Evolutionary conservation across 2,888 invertebrate genomes (phyloP), one percentile per base, ranked within the genome.

Genomic region (Tineola bisselliella): DNA sequence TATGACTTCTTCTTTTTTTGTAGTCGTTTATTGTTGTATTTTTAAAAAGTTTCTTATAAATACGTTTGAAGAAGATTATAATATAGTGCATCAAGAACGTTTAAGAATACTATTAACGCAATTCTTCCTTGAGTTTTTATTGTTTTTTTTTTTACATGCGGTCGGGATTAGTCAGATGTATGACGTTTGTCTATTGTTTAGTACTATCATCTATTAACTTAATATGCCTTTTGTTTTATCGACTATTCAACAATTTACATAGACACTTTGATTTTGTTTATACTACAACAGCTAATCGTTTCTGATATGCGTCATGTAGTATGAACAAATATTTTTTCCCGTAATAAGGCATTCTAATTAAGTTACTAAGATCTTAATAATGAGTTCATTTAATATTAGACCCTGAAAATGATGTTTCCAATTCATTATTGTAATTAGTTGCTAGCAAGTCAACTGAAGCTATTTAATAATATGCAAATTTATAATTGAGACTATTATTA

Each of bases 221-320:
- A 13, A 58, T 33, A 33, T 17, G 33, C 58, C 58, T 11, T 15
- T 48, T 48, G 48, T 33, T 31, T 17, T 58, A 17, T 58, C 58
- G 33, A 58, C 31, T 19, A 58, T 17, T 31, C 13, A 31, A 30
- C 31, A 57, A 57, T 30, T 56, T 58, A 56, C 58, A 58, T 13
- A 58, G 33, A 56, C 58, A 13, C 58, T 33, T 58, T 33, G 19
- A 33, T 58, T 58, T 33, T 58, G 58, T 58, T 58, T 58, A 58
- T 58, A 33, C 33, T 13, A 58, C 15, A 33, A 58, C 33, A 58
- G 33, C 13, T 33, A 15, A 58, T 58, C 30, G 30, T 30, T 30
- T 56, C 19, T 56, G 56, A 56, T 56, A 12, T 56, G 56, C 30
- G 19, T 56, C 56, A 38, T 10, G 38, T n/a, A 6, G 38, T 38